Percentiles rank a stretch among this genome's conserved stretches.
These are phyloP conservation scores for Collichthys lucidus DNA, from an alignment of 2,113 vertebrate species.

Conservation along the genomic window DNA sequence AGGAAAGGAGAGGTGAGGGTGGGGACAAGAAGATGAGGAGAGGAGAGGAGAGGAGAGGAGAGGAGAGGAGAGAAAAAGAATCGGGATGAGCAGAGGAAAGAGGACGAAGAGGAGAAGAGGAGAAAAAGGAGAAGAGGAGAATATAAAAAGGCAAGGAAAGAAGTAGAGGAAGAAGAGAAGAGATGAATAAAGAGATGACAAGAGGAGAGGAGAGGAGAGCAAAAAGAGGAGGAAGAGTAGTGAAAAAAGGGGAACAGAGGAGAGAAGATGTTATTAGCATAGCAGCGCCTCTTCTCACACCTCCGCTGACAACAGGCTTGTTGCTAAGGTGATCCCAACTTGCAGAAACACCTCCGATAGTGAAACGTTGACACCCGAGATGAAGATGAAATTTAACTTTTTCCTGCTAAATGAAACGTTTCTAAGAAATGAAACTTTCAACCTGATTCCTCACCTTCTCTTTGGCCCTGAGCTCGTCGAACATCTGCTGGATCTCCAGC, in stretches of 20 bases:
- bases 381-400: constrained; percentile 1
- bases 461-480: constrained; percentile 91
- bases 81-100: too few species aligned
- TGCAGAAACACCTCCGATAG: constrained; percentile 43
- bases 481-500: constrained; percentile 93
- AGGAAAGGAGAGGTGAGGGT: too few species aligned
- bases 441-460: constrained; percentile 85
- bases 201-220: too few species aligned
- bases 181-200: too few species aligned
- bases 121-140: too few species aligned
- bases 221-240: not conserved
- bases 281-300: constrained; percentile 52
- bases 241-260: not conserved
- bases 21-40: too few species aligned
- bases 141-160: too few species aligned
- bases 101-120: not conserved
- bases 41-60: not conserved
- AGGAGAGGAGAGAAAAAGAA: not conserved
- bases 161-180: too few species aligned
- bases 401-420: not conserved
- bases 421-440: too few species aligned
- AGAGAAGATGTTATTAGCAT: constrained; percentile 12
- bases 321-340: constrained; percentile 43
- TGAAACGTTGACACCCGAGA: constrained; percentile 26
- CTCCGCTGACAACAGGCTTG: constrained; percentile 4